phyloP scores from a whole-genome alignment of 2,888 invertebrate genomes.

The Lepidochitona cinerea region DNA sequence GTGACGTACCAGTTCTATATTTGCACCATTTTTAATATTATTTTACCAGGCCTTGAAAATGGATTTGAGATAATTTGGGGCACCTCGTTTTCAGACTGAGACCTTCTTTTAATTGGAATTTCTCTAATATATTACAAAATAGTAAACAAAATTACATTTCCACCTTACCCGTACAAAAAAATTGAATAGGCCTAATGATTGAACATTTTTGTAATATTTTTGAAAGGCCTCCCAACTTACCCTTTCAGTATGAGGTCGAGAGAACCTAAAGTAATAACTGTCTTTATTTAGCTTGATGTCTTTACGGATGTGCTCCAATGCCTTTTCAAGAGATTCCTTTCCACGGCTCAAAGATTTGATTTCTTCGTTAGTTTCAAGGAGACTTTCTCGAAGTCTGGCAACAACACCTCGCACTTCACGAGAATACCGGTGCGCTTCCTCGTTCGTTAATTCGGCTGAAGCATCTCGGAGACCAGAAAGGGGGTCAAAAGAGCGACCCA shows the following conservation, averaged over 20 bases:
- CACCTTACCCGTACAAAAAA: too few relatives aligned
- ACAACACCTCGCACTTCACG: conserved; percentile 66
- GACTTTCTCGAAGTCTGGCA: conserved; percentile 64
- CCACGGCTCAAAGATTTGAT: conserved; percentile 66
- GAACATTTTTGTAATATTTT: too few relatives aligned
- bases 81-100: too few relatives aligned
- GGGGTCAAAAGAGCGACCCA: conserved; percentile 65
- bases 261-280: conserved; percentile 57
- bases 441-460: conserved; percentile 66
- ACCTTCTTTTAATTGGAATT: too few relatives aligned
- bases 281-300: conserved; percentile 68
- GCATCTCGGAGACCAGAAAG: conserved; percentile 68
- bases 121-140: too few relatives aligned
- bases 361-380: conserved; percentile 69
- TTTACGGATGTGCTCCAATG: conserved; percentile 67
- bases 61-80: too few relatives aligned
- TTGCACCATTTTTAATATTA: too few relatives aligned
- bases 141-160: too few relatives aligned
- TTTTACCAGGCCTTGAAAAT: too few relatives aligned
- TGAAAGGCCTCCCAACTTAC: too few relatives aligned
- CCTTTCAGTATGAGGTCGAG: conserved; percentile 65
- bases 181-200: too few relatives aligned
- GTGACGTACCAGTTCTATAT: too few relatives aligned
- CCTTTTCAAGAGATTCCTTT: conserved; percentile 66
- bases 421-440: conserved; percentile 66